Conservation (phyloP, 2,113 vertebrate species). For the Albula goreensis region DNA sequence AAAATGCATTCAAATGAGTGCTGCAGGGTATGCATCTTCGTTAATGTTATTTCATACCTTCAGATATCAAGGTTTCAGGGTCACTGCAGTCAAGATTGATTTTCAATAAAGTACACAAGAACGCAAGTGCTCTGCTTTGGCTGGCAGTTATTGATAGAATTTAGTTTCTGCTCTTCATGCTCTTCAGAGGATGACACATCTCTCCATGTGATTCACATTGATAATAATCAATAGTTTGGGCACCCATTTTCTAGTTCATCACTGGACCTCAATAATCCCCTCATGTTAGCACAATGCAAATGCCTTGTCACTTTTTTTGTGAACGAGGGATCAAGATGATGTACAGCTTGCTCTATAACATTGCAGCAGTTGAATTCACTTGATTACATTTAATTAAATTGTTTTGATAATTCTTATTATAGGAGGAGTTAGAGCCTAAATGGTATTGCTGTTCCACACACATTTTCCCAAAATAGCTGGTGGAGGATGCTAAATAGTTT, state of each 20-base stretch:
- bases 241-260: neutral
- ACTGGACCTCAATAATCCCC: neutral
- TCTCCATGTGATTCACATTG: neutral
- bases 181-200: neutral
- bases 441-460: neutral
- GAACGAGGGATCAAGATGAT: too few relatives aligned
- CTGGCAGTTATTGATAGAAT: neutral
- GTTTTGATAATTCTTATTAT: neutral
- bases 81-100: neutral
- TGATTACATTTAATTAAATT: neutral
- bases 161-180: neutral
- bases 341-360: neutral
- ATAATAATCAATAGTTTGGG: neutral
- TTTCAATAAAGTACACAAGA: slow-evolving; percentile 2
- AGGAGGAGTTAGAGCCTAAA: neutral
- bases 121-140: neutral
- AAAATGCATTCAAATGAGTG: neutral
- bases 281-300: neutral
- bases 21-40: neutral
- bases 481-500: neutral
- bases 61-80: slow-evolving; percentile 2
- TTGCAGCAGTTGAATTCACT: neutral
- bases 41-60: slow-evolving; percentile 5
- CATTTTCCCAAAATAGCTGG: neutral
- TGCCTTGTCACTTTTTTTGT: too few relatives aligned